phyloP scores from a whole-genome alignment of 1,140 invertebrate genomes.

The Pectinophora gossypiella region DNA sequence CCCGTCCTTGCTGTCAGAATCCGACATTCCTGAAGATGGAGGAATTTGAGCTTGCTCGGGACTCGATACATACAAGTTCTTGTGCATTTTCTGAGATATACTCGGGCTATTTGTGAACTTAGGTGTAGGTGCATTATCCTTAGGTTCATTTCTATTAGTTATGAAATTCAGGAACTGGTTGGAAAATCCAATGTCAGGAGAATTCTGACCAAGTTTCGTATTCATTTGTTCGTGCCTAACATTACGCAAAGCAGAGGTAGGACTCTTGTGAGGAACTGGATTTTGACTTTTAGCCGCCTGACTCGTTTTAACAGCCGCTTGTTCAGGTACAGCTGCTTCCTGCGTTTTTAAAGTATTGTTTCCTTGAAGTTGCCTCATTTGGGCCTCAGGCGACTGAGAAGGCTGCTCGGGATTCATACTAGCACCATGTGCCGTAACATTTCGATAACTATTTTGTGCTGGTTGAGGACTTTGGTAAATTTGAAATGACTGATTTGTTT shows the following conservation, averaged over 20 bases:
- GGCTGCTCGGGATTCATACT: conserved; percentile 16
- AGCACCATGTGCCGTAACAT: conserved; percentile 29
- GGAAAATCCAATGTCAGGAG: conserved; percentile 63
- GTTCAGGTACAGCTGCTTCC: conserved; percentile 31
- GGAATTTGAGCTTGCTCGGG: conserved; percentile 72
- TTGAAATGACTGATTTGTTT: conserved; percentile 52
- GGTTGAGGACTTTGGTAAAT: conserved; percentile 60
- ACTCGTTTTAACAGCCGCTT: conserved; percentile 36
- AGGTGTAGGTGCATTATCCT: conserved; percentile 71
- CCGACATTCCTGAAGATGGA: conserved; percentile 60
- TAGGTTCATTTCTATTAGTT: conserved; percentile 70
- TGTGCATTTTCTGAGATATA: conserved; percentile 75
- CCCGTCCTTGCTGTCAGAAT: conserved; percentile 66
- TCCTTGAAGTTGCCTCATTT: conserved; percentile 30
- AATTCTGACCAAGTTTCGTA: conserved; percentile 51
- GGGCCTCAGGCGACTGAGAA: conserved; percentile 28
- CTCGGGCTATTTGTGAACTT: conserved; percentile 70
- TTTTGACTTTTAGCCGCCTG: conserved; percentile 39
- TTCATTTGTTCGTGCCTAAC: conserved; percentile 66
- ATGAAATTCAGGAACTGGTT: conserved; percentile 72
- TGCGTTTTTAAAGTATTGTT: conserved; percentile 28
- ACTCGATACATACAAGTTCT: conserved; percentile 73
- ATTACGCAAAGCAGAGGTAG: conserved; percentile 58
- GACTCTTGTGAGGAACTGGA: conserved; percentile 43
- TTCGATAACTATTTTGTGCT: conserved; percentile 42